phyloP scores from a whole-genome alignment of 2,888 invertebrate species.

The Onthophagus sagittarius region DNA sequence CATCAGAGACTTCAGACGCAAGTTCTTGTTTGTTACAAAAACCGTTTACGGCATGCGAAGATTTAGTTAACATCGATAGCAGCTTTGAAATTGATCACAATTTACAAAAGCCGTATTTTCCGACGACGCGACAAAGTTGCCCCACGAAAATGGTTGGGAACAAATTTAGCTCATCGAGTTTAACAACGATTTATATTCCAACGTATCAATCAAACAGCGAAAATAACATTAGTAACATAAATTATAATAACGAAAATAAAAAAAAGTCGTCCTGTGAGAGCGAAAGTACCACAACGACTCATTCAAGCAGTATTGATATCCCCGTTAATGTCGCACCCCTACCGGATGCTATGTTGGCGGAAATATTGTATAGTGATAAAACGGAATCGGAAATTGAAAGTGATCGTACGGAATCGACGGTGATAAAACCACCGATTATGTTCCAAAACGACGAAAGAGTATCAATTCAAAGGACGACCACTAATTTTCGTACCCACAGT shows the following conservation, averaged over 20 bases:
- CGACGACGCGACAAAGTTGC: constrained; percentile 58
- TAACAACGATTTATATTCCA: constrained; percentile 56
- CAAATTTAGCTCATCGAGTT: constrained; percentile 54
- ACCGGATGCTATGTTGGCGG: constrained; percentile 55
- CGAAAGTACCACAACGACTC: constrained; percentile 46
- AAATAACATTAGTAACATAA: constrained; percentile 38
- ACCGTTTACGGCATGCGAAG: constrained; percentile 60
- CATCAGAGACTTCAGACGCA: constrained; percentile 58
- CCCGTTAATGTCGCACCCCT: constrained; percentile 48
- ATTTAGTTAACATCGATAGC: constrained; percentile 63
- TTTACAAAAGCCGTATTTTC: constrained; percentile 25
- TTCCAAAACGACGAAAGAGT: constrained; percentile 45
- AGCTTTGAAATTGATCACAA: constrained; percentile 51
- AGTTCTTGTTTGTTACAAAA: constrained; percentile 56
- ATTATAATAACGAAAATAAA: constrained; percentile 1
- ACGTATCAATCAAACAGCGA: constrained; percentile 49
- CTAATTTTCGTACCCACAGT: constrained; percentile 52
- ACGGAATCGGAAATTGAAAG: constrained; percentile 37
- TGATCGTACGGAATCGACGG: constrained; percentile 30
- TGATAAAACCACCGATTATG: constrained; percentile 58
- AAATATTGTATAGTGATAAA: constrained; percentile 51
- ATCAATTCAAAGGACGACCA: constrained; percentile 37
- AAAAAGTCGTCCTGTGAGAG: constrained; percentile 20
- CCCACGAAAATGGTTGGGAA: constrained; percentile 61
- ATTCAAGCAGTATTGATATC: constrained; percentile 57